Evolutionary conservation across 2,797 vertebrate species (phyloP), one percentile per base, ranked within the genome.

Genomic region (Pogoniulus pusillus): DNA sequence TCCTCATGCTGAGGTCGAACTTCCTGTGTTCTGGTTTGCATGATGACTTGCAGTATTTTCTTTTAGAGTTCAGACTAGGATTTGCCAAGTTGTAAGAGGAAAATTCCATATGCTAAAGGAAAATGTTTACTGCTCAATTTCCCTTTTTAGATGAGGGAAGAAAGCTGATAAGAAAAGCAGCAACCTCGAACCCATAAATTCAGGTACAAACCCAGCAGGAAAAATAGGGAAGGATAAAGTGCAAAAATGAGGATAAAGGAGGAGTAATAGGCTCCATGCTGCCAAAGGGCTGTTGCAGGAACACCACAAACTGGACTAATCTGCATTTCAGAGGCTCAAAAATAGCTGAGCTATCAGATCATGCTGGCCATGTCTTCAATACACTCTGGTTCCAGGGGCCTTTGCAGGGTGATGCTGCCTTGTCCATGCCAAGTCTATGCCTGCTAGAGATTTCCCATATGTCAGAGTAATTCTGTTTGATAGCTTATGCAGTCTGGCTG

Each of bases 401-500:
- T 63, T 81, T 78, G 49, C 71, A 76, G 68, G 69, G 51, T n/a
- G 49, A 15, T 49, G 63, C 77, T 85, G 59, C 2, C 4, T 63
- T 63, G 12, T 15, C 65, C 35, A 14, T 68, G 88, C 83, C 95
- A 93, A 93, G 58, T 47, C 83, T 68, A 51, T 77, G 70, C 69
- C 64, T 93, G 86, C 72, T 86, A 86, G 58, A 90, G 59, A 72
- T 59, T 85, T 81, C 87, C 87, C 70, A 37, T 64, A 82, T 65
- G 70, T 75, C 85, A 79, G 37, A 57, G 79, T 85, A 91, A 92
- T 92, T 91, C 17, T 53, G 75, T 81, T 72, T 75, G 85, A 74
- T 60, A 71, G 84, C 57, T 91, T 75, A 51, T 85, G 65, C 79
- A 87, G 70, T 22, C 85, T 78, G 47, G 41, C 73, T 94, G 78